Evolutionary conservation across 2,113 vertebrate species (phyloP), one percentile per base, ranked within the genome.

Genomic region (Apteryx owenii): DNA sequence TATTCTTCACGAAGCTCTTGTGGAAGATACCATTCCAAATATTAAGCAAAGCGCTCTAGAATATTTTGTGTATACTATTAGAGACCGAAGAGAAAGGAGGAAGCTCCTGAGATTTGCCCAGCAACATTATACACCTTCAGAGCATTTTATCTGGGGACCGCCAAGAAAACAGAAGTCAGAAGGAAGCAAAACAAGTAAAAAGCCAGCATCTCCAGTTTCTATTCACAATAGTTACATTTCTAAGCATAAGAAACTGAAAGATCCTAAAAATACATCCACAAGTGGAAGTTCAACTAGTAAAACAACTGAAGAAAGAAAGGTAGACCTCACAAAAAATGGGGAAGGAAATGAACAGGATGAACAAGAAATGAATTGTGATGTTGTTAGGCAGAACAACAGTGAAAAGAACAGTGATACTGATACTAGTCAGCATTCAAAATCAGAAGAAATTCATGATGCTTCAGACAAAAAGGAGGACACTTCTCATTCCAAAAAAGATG

Each of bases 81-180:
- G 99, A 92, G 98, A 98, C 85, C 98, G 99, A 31, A 98, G 98
- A 97, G 99, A 99, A 87, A 98, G 99, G 87, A 98, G 99, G 7
- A 98, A 98, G 73, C 98, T 99, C 84, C 98, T 99, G 25, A 98
- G 99, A 18, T 99, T 98, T 81, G 99, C 99, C 66, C 98, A 98
- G 93, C 98, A 98, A 68, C 98, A 99, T 96, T 99, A 99, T 91
- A 98, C 66, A 0, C 99, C 99, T 2, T 97, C 98, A 14, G 99
- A 99, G 85, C 99, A 99, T 97, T 99, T 99, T 96, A 98, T 99
- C 95, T 99, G 99, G 99, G 99, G 99, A 8, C 99, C 99, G 0
- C 98, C 98, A 1, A 96, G 95, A 50, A 99, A 98, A 93, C 96
- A 97, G 70, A 98, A 98, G 50, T 56, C 54, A 0, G 97, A 98